Percentiles rank a stretch among this genome's conserved stretches.
Conservation (phyloP, 2,888 invertebrate species). For the Eurytoma adleriae region DNA sequence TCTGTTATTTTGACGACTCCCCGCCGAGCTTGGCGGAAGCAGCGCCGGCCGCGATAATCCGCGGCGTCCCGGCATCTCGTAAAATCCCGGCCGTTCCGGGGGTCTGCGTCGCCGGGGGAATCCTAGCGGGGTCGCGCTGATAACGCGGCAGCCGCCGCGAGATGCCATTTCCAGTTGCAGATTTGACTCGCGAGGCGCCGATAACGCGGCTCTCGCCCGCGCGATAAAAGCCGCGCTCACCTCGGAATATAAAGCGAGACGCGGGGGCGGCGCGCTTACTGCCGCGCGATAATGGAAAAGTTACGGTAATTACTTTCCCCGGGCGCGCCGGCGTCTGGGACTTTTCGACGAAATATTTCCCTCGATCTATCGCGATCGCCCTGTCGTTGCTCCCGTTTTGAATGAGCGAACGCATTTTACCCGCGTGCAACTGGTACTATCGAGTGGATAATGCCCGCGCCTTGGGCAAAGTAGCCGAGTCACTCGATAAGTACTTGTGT, state of each 20-base stretch:
- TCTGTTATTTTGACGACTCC: slow-evolving; percentile 41
- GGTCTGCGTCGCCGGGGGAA: slow-evolving; percentile 52
- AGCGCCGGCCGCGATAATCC: slow-evolving; percentile 36
- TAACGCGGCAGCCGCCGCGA: slow-evolving; percentile 48
- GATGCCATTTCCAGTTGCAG: slow-evolving; percentile 59
- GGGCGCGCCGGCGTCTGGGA: background rate
- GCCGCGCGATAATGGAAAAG: background rate
- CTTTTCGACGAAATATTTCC: too few relatives aligned
- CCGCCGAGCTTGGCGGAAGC: background rate
- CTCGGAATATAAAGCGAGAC: slow-evolving; percentile 49
- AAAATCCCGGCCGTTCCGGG: slow-evolving; percentile 52
- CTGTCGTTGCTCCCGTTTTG: too few relatives aligned
- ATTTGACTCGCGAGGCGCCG: slow-evolving; percentile 57
- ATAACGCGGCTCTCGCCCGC: slow-evolving; percentile 27
- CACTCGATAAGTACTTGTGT: too few relatives aligned
- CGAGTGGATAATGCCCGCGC: background rate
- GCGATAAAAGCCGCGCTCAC: slow-evolving; percentile 58
- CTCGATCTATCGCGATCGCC: too few relatives aligned
- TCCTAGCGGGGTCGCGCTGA: slow-evolving; percentile 45
- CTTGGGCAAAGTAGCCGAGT: too few relatives aligned
- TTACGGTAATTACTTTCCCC: background rate
- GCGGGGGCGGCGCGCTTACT: background rate
- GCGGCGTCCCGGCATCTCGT: slow-evolving; percentile 39
- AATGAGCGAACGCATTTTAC: background rate
- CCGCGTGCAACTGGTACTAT: background rate